Percentiles rank a stretch among this genome's conserved stretches.
Conservation (phyloP, 2,888 invertebrate genomes). For the Hydriomena furcata region DNA sequence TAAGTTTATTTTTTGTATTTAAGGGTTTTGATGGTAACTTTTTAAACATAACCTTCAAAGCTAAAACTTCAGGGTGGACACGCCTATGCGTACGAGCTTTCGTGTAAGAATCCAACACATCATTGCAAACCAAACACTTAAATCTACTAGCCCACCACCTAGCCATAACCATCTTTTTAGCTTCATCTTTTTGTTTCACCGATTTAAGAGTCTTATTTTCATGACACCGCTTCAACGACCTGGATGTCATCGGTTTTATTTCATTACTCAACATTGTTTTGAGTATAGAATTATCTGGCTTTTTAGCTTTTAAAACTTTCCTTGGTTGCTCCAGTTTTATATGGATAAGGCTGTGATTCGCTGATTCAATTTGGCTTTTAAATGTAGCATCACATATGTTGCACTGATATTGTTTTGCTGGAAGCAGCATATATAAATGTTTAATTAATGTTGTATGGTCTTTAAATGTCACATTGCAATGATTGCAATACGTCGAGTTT, state of each 20-base stretch:
- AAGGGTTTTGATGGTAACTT: conserved; percentile 12
- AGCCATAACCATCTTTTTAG: neutral
- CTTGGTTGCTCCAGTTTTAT: conserved; percentile 23
- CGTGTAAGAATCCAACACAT: conserved; percentile 7
- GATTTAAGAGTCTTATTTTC: neutral
- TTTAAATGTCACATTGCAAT: conserved; percentile 49
- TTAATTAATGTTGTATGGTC: conserved; percentile 48
- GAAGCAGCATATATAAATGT: conserved; percentile 53
- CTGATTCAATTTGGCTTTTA: conserved; percentile 15
- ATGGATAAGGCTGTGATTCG: conserved; percentile 23
- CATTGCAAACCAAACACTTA: conserved; percentile 32
- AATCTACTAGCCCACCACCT: conserved; percentile 1
- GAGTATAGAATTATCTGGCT: conserved; percentile 7
- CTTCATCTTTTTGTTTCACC: neutral
- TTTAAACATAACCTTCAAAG: conserved; percentile 4
- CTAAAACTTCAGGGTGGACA: conserved; percentile 17
- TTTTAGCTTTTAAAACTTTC: conserved; percentile 20
- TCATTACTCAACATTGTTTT: conserved; percentile 2
- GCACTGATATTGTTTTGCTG: conserved; percentile 38
- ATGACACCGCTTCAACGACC: neutral
- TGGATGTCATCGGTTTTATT: neutral
- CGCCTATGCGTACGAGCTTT: conserved; percentile 22
- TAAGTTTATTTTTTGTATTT: conserved; percentile 8
- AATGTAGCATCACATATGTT: conserved; percentile 22
- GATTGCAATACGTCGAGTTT: conserved; percentile 43